Conservation (phyloP, 2,888 invertebrate genomes). For the Zhuqinia jingwanae region DNA sequence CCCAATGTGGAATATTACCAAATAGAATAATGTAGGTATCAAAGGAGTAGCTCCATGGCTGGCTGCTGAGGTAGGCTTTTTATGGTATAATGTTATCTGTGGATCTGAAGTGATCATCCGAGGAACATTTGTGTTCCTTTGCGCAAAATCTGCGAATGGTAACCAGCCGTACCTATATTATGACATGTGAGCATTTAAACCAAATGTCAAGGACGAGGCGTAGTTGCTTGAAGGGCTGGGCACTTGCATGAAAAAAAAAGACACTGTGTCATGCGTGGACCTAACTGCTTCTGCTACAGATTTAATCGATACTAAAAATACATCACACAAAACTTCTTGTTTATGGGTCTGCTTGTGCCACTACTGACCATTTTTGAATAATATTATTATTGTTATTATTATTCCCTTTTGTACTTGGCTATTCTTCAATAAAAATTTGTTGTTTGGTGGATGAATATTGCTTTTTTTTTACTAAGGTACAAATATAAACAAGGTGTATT, state of each 20-base stretch:
- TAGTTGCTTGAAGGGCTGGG: conserved; percentile 60
- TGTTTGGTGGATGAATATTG: no score
- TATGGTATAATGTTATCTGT: background rate
- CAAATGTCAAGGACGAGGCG: conserved; percentile 67
- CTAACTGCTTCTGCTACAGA: background rate
- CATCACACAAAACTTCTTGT: background rate
- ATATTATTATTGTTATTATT: no score
- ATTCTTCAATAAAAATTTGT: background rate
- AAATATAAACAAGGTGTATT: background rate
- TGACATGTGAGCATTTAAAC: conserved; percentile 32
- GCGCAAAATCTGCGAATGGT: background rate
- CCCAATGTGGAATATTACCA: conserved; percentile 13
- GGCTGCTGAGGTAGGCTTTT: background rate
- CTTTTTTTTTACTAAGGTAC: background rate
- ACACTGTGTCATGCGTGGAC: no score
- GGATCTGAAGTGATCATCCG: conserved; percentile 20
- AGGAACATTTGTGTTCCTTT: conserved; percentile 17
- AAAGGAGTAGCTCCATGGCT: background rate
- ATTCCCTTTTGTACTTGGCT: no score
- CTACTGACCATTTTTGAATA: no score
- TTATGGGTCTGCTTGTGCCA: no score
- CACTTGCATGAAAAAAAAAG: background rate
- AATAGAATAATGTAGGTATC: conserved; percentile 24
- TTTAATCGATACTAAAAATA: conserved; percentile 37
- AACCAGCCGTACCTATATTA: background rate